phyloP scores from a whole-genome alignment of 53 echinoderm and acorn worm species.

The Zoroaster sp. region DNA sequence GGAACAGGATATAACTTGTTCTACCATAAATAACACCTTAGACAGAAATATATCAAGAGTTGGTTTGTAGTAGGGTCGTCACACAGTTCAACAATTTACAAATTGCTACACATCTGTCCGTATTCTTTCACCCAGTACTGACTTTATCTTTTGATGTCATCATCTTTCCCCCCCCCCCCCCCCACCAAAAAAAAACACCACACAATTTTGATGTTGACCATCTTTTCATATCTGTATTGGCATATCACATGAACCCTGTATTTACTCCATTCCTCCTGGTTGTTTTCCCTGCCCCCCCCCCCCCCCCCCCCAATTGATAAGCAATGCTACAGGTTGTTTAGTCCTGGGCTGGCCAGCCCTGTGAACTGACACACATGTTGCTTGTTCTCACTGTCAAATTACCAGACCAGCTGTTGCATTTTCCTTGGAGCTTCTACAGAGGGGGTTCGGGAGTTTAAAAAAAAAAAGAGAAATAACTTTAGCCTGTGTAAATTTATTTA shows the following conservation, averaged over 20 bases:
- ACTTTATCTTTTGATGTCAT: neutral
- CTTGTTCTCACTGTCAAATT: neutral
- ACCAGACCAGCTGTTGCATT: slow-evolving; percentile 42
- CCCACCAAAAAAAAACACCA: no score
- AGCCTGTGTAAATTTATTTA: slow-evolving; percentile 18
- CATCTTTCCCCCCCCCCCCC: neutral
- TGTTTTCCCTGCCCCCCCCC: neutral
- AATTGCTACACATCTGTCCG: neutral
- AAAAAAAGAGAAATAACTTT: neutral
- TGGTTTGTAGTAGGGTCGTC: no score
- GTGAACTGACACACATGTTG: slow-evolving; percentile 23
- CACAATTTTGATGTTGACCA: neutral
- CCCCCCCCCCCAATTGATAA: no score
- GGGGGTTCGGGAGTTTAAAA: neutral
- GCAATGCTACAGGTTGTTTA: neutral
- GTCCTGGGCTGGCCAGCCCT: neutral
- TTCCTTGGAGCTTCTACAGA: neutral
- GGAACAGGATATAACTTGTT: no score
- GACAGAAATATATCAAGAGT: no score
- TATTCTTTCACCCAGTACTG: neutral
- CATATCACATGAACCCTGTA: neutral
- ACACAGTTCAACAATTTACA: no score
- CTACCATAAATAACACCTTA: no score
- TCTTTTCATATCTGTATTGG: neutral
- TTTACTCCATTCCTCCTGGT: neutral